Base-by-base conservation (phyloP, 2,113 vertebrate genomes). In the Hyaena hyaena region DNA sequence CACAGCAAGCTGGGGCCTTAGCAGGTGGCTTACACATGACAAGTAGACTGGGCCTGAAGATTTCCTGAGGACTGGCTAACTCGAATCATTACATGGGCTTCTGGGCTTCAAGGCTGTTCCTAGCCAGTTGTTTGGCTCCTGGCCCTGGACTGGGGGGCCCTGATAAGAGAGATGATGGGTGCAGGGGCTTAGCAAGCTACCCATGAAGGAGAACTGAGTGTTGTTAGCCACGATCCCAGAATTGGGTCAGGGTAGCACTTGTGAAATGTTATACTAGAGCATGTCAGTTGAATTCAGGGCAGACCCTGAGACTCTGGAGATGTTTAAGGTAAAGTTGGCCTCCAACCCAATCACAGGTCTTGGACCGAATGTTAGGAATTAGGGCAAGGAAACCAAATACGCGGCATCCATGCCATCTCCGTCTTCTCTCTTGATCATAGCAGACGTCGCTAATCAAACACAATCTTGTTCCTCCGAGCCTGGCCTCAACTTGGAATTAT, bases 361-460 rank as follows among this genome's bases (percentile, higher is more conserved):
- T 43, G 16, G 65, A 4, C 35, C 55, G 74, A 94, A 89, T 80
- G 73, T 92, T 48, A 85, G 48, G 48, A 76, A 84, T 92, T 84
- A 94, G 48, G 84, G 88, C 10, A 35, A 16, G 19, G 88, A 84
- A 73, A 80, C n/a, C 53, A 79, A 92, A 71, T 66, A 77, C n/a
- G 69, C 24, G n/a, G 26, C 9, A 74, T 73, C 33, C 21, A n/a
- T 73, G 33, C 45, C 69, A 45, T 91, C 79, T 31, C 3, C 35
- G 26, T 48, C 55, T 16, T 88, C 87, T 31, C 24, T 14, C 82
- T 92, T 84, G 76, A 69, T 58, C 55, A 31, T 15, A 65, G 73
- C 55, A 76, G 92, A 92, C 92, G 68, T 35, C 45, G 21, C 16
- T 89, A 95, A 68, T 92, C 69, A 50, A 89, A 94, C 24, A 68